phyloP scores from a whole-genome alignment of 2,797 vertebrate genomes.

The Eutrigla gurnardus region DNA sequence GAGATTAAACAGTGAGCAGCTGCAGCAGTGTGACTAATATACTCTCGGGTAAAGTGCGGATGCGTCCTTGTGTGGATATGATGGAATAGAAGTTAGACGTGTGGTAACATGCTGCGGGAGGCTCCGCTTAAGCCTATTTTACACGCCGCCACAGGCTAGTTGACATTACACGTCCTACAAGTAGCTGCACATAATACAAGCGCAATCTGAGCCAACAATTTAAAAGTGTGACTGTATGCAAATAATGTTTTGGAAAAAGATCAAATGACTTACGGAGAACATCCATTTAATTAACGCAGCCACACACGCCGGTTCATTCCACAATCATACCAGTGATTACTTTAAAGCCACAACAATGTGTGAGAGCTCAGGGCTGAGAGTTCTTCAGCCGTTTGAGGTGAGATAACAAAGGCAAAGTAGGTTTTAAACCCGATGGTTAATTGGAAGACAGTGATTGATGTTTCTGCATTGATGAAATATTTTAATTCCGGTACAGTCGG shows the following conservation, averaged over 20 bases:
- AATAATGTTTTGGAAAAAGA: slow-evolving; percentile 38
- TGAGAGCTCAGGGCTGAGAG: slow-evolving; percentile 28
- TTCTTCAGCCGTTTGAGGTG: slow-evolving; percentile 31
- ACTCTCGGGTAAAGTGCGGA: slow-evolving; percentile 36
- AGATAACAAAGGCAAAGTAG: slow-evolving; percentile 30
- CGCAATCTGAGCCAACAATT: slow-evolving; percentile 31
- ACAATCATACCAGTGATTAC: slow-evolving; percentile 48
- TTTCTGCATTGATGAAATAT: slow-evolving; percentile 17
- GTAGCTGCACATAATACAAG: slow-evolving; percentile 73
- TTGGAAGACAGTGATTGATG: slow-evolving; percentile 32
- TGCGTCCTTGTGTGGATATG: slow-evolving; percentile 37
- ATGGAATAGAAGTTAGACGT: slow-evolving; percentile 62
- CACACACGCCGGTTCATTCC: slow-evolving; percentile 27
- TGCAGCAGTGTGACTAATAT: slow-evolving; percentile 33
- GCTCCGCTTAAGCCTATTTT: slow-evolving; percentile 68
- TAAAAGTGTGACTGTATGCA: slow-evolving; percentile 27
- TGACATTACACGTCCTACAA: slow-evolving; percentile 71
- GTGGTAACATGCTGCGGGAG: slow-evolving; percentile 67
- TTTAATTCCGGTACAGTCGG: slow-evolving; percentile 29
- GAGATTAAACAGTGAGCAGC: slow-evolving; percentile 24
- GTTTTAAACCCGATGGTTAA: slow-evolving; percentile 34
- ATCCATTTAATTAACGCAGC: slow-evolving; percentile 56
- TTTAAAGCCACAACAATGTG: slow-evolving; percentile 50
- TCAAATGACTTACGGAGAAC: slow-evolving; percentile 43
- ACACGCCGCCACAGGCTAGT: slow-evolving; percentile 72